Base-by-base conservation (phyloP, 2,888 invertebrate species). In the Drosophila nr. perissopoda region DNA sequence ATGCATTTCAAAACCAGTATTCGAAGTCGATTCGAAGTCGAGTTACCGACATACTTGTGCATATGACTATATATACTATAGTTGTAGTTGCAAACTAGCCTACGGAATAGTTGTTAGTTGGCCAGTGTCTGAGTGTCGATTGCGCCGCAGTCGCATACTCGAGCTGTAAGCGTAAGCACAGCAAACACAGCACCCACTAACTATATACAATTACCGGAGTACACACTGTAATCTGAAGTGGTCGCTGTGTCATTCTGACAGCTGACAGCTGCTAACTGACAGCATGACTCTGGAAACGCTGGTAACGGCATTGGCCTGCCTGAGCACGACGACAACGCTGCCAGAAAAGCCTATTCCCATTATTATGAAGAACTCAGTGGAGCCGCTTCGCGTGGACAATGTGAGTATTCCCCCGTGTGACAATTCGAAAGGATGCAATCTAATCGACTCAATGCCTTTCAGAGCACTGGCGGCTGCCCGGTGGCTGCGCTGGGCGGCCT, bases 261-360 rank as follows among this genome's bases (percentile, higher is more conserved):
- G 6, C 11, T 18, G 21, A 18, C 38, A 18, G 67, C 21, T 11
- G 33, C 38, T n/a, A 48, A 7, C 34, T 52, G 57, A 29, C 27
- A 66, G 27, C 34, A 84, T 85, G 85, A 61, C 83, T 42, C 57
- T 87, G 56, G 89, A 89, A 40, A 54, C 90, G 16, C 51, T 87
- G 16, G 82, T 90, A 36, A 89, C 89, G 18, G 89, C 88, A 18
- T 51, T 87, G 60, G 84, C 90, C 53, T 87, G 87, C 21, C 78
- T 87, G 27, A 87, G 88, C 58, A 70, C 77, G 29, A 62, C 88
- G 5, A 60, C 84, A 56, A 70, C 49, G 49, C 48, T 70, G 46
- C 33, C 67, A 31, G 60, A 63, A 1, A 67, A 56, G 27, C 7
- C 58, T 6, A 36, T 68, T 11, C 53, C 90, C 34, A 33, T 58